These are phyloP conservation scores for Galerucella pusilla DNA, from an alignment of 2,888 invertebrate genomes.

Conservation along the genomic window DNA sequence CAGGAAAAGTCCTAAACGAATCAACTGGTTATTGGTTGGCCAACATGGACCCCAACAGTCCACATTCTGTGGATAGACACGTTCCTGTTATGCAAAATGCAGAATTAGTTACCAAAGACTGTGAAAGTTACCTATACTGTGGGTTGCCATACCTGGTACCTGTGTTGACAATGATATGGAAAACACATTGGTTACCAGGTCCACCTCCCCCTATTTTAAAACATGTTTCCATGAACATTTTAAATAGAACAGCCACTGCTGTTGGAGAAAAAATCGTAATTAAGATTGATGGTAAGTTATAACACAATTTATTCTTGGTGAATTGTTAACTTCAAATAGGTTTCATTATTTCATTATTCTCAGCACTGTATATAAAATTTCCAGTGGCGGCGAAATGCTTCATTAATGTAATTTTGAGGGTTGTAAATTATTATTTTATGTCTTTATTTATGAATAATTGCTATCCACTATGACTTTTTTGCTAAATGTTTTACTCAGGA, in stretches of 20 bases:
- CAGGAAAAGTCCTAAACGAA: conserved; percentile 65
- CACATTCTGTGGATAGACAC: conserved; percentile 69
- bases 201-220: conserved; percentile 67
- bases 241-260: conserved; percentile 61
- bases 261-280: conserved; percentile 66
- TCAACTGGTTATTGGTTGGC: conserved; percentile 78
- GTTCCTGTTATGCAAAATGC: conserved; percentile 69
- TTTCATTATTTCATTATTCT: no score
- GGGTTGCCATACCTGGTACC: conserved; percentile 85
- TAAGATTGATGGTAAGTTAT: conserved; percentile 66
- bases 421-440: no score
- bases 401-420: no score
- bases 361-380: no score
- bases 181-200: conserved; percentile 72
- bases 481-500: no score
- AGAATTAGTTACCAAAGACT: conserved; percentile 67
- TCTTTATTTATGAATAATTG: no score
- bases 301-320: background rate
- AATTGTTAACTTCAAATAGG: no score
- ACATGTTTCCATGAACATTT: conserved; percentile 66
- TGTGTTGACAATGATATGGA: conserved; percentile 74
- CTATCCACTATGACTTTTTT: no score
- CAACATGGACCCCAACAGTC: conserved; percentile 81
- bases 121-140: conserved; percentile 76
- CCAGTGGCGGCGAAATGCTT: no score